These are phyloP conservation scores for Fragum sueziense DNA, from an alignment of 2,888 invertebrate species.

Conservation along the genomic window DNA sequence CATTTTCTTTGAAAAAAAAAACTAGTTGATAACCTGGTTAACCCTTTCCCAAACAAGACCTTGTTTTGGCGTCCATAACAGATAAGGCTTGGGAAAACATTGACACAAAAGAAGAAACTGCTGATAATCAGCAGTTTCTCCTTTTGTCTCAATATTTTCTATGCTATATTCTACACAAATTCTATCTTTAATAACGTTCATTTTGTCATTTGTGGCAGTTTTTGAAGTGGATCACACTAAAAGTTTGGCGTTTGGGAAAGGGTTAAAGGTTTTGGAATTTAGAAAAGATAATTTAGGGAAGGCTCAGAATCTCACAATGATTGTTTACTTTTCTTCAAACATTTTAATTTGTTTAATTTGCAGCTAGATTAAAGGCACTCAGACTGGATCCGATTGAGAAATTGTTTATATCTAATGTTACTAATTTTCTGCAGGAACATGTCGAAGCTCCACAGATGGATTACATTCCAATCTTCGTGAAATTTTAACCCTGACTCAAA, in stretches of 20 bases:
- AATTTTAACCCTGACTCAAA: too few relatives aligned
- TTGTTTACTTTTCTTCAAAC: constrained; percentile 44
- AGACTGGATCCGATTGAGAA: constrained; percentile 16
- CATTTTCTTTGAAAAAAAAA: too few relatives aligned
- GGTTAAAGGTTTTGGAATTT: background rate
- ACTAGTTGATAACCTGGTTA: background rate
- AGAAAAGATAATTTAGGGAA: background rate
- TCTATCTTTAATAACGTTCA: too few relatives aligned
- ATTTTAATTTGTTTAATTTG: constrained; percentile 51
- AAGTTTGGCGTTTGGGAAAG: background rate
- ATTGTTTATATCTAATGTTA: constrained; percentile 24
- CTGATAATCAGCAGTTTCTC: background rate
- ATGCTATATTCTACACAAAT: background rate
- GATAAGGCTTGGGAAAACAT: too few relatives aligned
- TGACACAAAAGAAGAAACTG: background rate
- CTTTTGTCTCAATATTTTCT: background rate
- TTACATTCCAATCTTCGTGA: background rate
- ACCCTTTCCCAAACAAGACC: background rate
- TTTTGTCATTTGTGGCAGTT: too few relatives aligned
- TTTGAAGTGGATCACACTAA: background rate
- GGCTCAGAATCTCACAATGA: constrained; percentile 13
- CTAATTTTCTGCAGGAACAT: constrained; percentile 14
- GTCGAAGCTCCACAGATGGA: background rate
- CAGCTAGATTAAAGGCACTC: constrained; percentile 39
- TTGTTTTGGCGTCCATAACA: too few relatives aligned